Base-by-base conservation (phyloP, 2,113 vertebrate genomes). In the Dicerorhinus sumatrensis region DNA sequence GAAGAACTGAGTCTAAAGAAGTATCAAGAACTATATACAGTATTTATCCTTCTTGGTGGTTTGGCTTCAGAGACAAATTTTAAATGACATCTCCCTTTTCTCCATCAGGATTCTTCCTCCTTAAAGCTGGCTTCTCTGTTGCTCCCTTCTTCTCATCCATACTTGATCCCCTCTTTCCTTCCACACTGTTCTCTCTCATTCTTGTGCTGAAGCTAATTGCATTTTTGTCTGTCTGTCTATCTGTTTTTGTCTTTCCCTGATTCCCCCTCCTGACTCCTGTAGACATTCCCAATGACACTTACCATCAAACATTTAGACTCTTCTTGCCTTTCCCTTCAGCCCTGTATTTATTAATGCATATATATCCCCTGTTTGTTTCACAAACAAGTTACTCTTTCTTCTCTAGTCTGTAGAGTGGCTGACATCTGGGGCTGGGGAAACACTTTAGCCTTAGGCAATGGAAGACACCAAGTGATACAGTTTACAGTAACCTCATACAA, bases 331-430 rank as follows among this genome's bases (percentile, higher is more conserved):
- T 85, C 48, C 77, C 77, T 8, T 18, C 51, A 75, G 65, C 54
- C 75, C 42, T 69, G 9, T 96, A 87, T 91, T 95, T 96, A 91
- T 95, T 67, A 97, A 81, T 87, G 88, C 54, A 8, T 39, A 23
- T 12, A 48, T 81, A 42, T 80, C 94, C 23, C 51, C 67, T 46
- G 8, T 80, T 39, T 48, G 63, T 96, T 58, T 8, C 5, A 42
- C 48, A 85, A n/a, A 92, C 36, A 96, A 97, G 77, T 84, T 93
- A 46, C 65, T 51, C 0, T 94, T 98, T 92, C 84, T 95, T 84
- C 27, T 70, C 36, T 91, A 48, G 63, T 91, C 65, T 89, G 29
- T 73, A 21, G 89, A 77, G 51, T 80, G 90, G 69, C 86, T 95
- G 85, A 91, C 56, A 70, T 58, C 70, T 6, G 21, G 81, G 83